These are phyloP conservation scores for Carollia perspicillata DNA, from an alignment of 2,113 vertebrate species.

Conservation along the genomic window DNA sequence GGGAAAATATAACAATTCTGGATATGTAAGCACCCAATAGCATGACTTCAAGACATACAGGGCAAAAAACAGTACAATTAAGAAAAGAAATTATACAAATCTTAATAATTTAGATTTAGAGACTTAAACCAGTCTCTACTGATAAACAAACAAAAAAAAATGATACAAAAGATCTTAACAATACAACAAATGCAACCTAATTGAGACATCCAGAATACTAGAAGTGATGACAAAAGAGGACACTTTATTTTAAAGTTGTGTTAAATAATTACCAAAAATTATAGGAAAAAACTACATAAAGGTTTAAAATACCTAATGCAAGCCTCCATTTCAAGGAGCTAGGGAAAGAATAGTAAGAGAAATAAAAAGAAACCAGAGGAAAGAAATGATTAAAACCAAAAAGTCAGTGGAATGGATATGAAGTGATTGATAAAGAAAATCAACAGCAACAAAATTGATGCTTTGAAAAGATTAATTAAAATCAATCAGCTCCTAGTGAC, in stretches of 20 bases:
- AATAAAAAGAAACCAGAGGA: not conserved
- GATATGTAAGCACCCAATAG: not conserved
- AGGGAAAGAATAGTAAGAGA: not conserved
- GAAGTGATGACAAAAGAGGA: not conserved
- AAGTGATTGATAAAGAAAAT: not conserved
- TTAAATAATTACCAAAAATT: not conserved
- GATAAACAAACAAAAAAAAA: not conserved
- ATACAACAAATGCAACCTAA: not conserved
- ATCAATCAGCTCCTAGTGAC: not conserved
- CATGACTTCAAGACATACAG: not conserved
- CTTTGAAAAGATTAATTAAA: not conserved
- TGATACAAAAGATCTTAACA: not conserved
- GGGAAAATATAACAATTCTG: not conserved
- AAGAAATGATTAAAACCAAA: not conserved
- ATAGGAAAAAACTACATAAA: not conserved
- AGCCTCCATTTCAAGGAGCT: not conserved
- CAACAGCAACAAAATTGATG: not conserved
- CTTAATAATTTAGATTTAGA: not conserved
- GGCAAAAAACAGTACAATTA: not conserved
- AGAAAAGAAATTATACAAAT: not conserved
- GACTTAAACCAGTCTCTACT: not conserved
- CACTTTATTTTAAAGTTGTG: not conserved
- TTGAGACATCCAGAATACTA: not conserved
- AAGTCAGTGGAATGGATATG: not conserved
- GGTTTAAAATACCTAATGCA: not conserved